These are phyloP conservation scores for Julus scanicus DNA, from an alignment of 2,888 invertebrate genomes.

Conservation along the genomic window DNA sequence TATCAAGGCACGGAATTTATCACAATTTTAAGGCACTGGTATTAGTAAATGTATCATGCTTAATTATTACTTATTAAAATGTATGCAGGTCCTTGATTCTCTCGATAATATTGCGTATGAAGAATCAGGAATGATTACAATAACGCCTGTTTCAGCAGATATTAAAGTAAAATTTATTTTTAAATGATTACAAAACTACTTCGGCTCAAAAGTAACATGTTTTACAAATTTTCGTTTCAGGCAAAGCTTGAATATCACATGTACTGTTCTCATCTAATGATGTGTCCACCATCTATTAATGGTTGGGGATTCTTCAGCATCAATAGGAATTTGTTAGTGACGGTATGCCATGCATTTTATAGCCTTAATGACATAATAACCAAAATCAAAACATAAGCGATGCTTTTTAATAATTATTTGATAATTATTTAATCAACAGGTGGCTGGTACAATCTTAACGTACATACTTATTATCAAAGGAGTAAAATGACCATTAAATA, in stretches of 20 bases:
- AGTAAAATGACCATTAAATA: background rate
- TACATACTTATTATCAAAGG: background rate
- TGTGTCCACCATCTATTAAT: background rate
- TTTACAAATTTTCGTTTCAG: background rate
- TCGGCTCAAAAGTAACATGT: background rate
- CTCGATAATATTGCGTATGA: background rate
- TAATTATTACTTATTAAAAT: background rate
- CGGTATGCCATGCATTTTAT: background rate
- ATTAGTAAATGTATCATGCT: no score
- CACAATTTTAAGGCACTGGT: no score
- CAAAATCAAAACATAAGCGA: background rate
- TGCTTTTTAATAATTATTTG: background rate
- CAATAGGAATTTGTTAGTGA: background rate
- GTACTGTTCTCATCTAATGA: conserved; percentile 29
- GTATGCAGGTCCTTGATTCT: background rate
- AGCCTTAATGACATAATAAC: background rate
- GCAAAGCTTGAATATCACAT: conserved; percentile 44
- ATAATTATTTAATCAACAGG: background rate
- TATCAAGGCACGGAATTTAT: background rate
- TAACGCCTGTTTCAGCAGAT: background rate
- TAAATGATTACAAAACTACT: background rate
- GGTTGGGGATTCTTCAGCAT: conserved; percentile 40
- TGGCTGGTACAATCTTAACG: background rate
- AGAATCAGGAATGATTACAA: background rate
- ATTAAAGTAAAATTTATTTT: background rate